Percentiles rank a stretch among this genome's conserved stretches.
Evolutionary conservation across 2,113 vertebrate genomes (phyloP).

Genomic region (Euleptes europaea): DNA sequence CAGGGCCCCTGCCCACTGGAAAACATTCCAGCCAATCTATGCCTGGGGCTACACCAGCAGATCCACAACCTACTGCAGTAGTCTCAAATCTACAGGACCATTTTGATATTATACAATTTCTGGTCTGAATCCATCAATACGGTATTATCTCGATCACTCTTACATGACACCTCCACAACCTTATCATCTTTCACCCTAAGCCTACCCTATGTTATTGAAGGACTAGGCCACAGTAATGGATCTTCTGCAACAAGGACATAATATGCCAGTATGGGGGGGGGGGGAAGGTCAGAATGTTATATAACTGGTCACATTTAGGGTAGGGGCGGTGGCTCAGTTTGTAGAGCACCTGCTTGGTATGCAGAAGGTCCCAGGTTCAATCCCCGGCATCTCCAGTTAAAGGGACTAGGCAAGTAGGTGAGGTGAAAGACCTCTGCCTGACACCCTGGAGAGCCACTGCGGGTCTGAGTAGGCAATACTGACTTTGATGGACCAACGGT

Average conservation of each 20-base stretch:
- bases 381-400: too few species aligned
- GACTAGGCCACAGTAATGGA: not conserved
- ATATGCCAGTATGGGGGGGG: not conserved
- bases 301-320: not conserved
- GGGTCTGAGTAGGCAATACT: too few species aligned
- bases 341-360: too few species aligned
- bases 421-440: too few species aligned
- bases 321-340: too few species aligned
- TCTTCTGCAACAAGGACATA: not conserved
- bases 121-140: not conserved
- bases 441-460: too few species aligned
- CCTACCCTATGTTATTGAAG: not conserved
- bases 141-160: not conserved
- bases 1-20: too few species aligned
- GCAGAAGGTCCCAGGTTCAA: too few species aligned
- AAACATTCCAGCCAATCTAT: too few species aligned
- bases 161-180: not conserved
- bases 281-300: not conserved
- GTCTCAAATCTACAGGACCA: not conserved
- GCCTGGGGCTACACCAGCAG: not conserved
- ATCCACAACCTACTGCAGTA: not conserved
- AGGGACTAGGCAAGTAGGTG: too few species aligned
- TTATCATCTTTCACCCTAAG: not conserved
- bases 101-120: not conserved
- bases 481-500: too few species aligned